Evolutionary conservation across 2,797 vertebrate species (phyloP), one percentile per base, ranked within the genome.

Genomic region (Xyrichtys novacula): DNA sequence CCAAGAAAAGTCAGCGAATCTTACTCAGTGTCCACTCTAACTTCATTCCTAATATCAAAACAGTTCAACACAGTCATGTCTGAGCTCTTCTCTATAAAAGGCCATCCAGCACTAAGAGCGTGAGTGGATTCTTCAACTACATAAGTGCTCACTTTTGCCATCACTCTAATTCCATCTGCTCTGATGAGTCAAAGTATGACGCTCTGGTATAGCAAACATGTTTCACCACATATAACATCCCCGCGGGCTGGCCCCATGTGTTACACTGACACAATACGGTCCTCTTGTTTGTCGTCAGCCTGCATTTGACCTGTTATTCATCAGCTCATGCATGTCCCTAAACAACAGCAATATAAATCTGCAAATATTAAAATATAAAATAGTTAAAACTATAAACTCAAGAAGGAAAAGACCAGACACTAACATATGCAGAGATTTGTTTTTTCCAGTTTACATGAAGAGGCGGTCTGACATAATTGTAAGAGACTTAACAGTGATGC

Each of bases 251-350:
- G 14, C 9, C 12, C 38, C 22, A n/a, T 58, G 39, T 46, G 50
- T 20, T 57, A 17, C 15, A 58, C 14, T 46, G 55, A 61, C 65
- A 69, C 39, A 58, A 28, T 10, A 49, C 17, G 25, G 28, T 55
- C 26, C 19, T 22, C 42, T 22, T 11, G n/a, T 46, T 71, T 63
- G 42, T 53, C 1, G 29, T 43, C 55, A 10, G 3, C 19, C 48
- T 46, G 31, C 49, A 56, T 59, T 29, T 65, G 23, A 68, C 32
- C 47, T 25, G 25, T 47, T 59, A 39, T 59, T 43, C 32, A n/a
- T n/a, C n/a, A n/a, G n/a, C n/a, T n/a, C n/a, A n/a, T n/a, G n/a
- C n/a, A n/a, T n/a, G n/a, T n/a, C n/a, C n/a, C n/a, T n/a, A n/a
- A n/a, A n/a, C n/a, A n/a, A n/a, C n/a, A n/a, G n/a, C n/a, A n/a